Conservation (phyloP, 2,797 vertebrate genomes). For the Tokudaia tokunoshimensis region DNA sequence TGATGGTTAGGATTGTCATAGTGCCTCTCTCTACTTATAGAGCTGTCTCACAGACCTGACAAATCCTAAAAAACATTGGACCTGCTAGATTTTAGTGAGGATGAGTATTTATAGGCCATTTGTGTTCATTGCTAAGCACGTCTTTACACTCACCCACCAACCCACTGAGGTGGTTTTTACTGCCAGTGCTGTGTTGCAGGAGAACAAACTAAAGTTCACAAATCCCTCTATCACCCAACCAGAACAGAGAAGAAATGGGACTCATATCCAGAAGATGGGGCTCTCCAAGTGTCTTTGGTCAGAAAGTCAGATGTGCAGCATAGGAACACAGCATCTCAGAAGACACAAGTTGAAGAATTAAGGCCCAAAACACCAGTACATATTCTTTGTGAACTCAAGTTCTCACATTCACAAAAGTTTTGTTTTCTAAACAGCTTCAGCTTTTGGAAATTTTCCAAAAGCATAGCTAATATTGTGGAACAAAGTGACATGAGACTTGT, state of each 20-base stretch:
- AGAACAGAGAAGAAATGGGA: not conserved
- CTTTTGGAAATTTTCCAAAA: not conserved
- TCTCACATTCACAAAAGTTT: not conserved
- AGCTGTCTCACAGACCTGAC: not conserved
- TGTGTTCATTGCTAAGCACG: not conserved
- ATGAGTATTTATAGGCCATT: not conserved
- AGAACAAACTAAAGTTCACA: not conserved
- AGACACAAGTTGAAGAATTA: not conserved
- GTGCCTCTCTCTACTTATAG: not conserved
- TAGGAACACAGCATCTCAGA: not conserved
- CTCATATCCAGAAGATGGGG: not conserved
- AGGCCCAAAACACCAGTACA: not conserved
- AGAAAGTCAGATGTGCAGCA: not conserved
- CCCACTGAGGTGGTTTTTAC: not conserved
- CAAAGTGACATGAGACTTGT: not conserved
- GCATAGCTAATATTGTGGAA: not conserved
- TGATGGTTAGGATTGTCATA: not conserved
- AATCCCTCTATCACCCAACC: not conserved
- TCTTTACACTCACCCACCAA: not conserved
- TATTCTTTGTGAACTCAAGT: not conserved
- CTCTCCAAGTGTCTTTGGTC: not conserved
- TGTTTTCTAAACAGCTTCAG: not conserved
- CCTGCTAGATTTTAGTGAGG: not conserved
- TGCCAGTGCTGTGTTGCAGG: not conserved
- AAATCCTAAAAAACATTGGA: not conserved